Conservation (phyloP, 2,113 vertebrate species). For the Thunnus maccoyii region DNA sequence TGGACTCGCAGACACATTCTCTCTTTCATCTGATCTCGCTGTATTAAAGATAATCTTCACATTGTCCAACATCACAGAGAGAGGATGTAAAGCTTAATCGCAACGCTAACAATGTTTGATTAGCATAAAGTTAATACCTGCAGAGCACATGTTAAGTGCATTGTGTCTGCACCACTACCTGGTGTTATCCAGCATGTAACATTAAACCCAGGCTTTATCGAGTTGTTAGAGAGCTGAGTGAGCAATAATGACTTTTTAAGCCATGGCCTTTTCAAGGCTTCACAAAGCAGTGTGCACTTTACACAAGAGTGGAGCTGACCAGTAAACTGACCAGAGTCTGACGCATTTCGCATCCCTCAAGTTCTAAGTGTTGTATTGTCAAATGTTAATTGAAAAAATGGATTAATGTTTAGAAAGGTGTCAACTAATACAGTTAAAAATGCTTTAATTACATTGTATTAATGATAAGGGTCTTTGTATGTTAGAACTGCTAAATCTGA, state of each 20-base stretch:
- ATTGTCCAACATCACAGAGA: conserved; percentile 73
- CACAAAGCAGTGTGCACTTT: conserved; percentile 34
- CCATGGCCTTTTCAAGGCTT: conserved; percentile 36
- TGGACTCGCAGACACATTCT: conserved; percentile 39
- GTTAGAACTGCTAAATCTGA: neutral
- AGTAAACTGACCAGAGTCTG: neutral
- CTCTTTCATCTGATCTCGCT: conserved; percentile 73
- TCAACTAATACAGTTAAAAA: neutral
- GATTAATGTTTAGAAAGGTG: neutral
- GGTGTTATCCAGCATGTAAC: conserved; percentile 57
- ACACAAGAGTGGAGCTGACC: neutral
- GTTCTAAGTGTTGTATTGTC: neutral
- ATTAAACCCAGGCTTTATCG: conserved; percentile 68
- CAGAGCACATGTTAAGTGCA: conserved; percentile 64
- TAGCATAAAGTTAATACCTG: conserved; percentile 70
- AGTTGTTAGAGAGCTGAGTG: conserved; percentile 66
- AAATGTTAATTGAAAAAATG: neutral
- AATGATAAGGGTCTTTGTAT: neutral
- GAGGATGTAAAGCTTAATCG: conserved; percentile 63
- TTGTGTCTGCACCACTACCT: conserved; percentile 46
- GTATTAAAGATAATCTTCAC: conserved; percentile 64
- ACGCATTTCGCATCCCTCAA: conserved; percentile 1
- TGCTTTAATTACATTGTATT: neutral
- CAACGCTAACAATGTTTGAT: conserved; percentile 72
- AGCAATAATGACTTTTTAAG: conserved; percentile 67